phyloP scores from a whole-genome alignment of 2,888 invertebrate species.

The Dendrolimus houi region DNA sequence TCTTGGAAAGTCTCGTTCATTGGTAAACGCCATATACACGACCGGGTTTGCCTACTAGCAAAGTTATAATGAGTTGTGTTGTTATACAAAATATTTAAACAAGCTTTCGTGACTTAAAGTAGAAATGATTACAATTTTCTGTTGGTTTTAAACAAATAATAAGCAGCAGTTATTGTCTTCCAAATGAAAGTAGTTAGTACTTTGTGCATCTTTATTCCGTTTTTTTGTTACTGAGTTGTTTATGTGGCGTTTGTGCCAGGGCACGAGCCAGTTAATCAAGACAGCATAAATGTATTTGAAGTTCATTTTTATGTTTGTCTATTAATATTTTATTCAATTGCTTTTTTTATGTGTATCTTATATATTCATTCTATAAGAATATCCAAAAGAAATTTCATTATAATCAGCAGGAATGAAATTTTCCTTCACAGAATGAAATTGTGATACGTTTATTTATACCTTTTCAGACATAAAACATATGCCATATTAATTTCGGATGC shows the following conservation, averaged over 20 bases:
- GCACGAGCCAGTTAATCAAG: background rate
- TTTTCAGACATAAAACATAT: too few relatives aligned
- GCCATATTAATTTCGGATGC: too few relatives aligned
- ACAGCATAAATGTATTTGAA: background rate
- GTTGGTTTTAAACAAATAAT: background rate
- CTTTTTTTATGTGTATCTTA: too few relatives aligned
- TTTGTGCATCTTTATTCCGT: background rate
- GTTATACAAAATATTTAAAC: slow-evolving; percentile 27
- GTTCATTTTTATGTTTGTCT: too few relatives aligned
- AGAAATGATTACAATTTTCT: slow-evolving; percentile 25
- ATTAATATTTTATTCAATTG: too few relatives aligned
- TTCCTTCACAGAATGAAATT: too few relatives aligned
- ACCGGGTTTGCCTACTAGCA: slow-evolving; percentile 23
- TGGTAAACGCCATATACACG: background rate
- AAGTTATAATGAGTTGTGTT: slow-evolving; percentile 48
- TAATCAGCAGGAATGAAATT: too few relatives aligned
- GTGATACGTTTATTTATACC: too few relatives aligned
- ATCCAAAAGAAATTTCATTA: too few relatives aligned
- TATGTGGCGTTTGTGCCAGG: background rate
- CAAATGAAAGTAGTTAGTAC: background rate
- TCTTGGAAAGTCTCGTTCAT: too few relatives aligned
- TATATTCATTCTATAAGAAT: too few relatives aligned
- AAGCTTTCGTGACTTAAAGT: slow-evolving; percentile 30
- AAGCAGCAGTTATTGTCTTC: background rate
- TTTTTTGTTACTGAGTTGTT: background rate